Conservation (phyloP, 2,113 vertebrate genomes). For the Salvelinus fontinalis region DNA sequence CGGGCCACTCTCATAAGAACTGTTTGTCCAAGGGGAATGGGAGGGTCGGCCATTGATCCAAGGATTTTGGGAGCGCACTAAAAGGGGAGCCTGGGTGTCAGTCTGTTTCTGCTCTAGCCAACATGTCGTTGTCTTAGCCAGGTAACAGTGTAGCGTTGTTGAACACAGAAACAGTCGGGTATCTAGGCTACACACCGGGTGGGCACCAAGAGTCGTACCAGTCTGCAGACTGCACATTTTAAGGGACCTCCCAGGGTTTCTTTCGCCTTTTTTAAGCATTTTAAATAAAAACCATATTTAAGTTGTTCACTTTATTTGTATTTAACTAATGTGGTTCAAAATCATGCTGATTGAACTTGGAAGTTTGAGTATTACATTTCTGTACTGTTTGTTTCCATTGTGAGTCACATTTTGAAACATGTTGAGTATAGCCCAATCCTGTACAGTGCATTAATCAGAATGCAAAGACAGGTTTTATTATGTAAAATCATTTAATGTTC, state of each 20-base stretch:
- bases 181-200: too few relatives aligned
- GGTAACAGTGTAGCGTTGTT: too few relatives aligned
- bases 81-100: too few relatives aligned
- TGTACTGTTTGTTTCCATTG: not conserved
- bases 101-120: too few relatives aligned
- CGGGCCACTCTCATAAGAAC: slow-evolving; percentile 10
- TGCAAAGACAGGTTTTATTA: not conserved
- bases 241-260: slow-evolving; percentile 31
- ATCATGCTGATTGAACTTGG: too few relatives aligned
- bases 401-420: not conserved
- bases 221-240: slow-evolving; percentile 31
- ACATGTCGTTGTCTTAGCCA: too few relatives aligned
- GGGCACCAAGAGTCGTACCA: slow-evolving; percentile 6
- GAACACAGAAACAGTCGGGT: too few relatives aligned
- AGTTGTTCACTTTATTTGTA: slow-evolving; percentile 25
- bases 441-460: not conserved
- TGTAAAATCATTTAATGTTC: not conserved
- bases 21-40: not conserved
- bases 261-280: slow-evolving; percentile 30
- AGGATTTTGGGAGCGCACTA: not conserved
- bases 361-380: not conserved
- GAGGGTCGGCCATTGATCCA: slow-evolving; percentile 1
- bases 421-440: not conserved
- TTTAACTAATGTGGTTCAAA: slow-evolving; percentile 1
- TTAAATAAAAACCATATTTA: slow-evolving; percentile 44